Evolutionary conservation across 2,113 vertebrate species (phyloP).

Genomic region (Alexandromys fortis): DNA sequence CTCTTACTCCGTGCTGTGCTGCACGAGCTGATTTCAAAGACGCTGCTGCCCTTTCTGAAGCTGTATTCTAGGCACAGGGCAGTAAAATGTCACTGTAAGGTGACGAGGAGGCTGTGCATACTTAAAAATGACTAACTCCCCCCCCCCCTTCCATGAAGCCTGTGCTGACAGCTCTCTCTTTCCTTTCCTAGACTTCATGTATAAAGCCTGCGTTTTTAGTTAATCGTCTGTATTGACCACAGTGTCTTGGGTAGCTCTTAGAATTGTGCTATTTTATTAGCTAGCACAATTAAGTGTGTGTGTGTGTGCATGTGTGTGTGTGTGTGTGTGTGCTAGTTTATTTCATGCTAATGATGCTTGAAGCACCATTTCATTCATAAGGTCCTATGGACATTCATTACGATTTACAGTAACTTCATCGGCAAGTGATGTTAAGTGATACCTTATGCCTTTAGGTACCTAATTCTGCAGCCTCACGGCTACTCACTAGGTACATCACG

Average conservation of each 20-base stretch:
- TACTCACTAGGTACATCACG: not conserved
- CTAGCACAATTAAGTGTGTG: not conserved
- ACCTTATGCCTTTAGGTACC: not conserved
- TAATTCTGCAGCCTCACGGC: not conserved
- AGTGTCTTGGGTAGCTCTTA: not conserved
- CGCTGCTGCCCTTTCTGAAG: not conserved
- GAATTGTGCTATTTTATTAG: not conserved
- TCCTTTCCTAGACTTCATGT: not conserved
- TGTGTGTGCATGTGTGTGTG: not conserved
- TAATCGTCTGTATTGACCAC: not conserved
- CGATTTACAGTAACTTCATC: not conserved
- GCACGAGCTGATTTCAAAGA: not conserved
- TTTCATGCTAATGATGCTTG: not conserved
- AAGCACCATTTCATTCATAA: not conserved
- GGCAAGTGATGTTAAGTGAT: not conserved
- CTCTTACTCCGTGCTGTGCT: not conserved
- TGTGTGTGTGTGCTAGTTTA: not conserved
- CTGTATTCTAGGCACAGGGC: not conserved
- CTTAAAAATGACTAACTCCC: conserved; percentile 17
- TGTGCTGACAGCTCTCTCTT: not conserved
- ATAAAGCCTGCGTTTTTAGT: conserved; percentile 11
- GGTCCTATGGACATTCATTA: not conserved
- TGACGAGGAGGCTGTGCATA: not conserved
- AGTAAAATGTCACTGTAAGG: not conserved
- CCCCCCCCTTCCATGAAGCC: not conserved